phyloP scores from a whole-genome alignment of 2,888 invertebrate genomes.

The Anaspis maculata region DNA sequence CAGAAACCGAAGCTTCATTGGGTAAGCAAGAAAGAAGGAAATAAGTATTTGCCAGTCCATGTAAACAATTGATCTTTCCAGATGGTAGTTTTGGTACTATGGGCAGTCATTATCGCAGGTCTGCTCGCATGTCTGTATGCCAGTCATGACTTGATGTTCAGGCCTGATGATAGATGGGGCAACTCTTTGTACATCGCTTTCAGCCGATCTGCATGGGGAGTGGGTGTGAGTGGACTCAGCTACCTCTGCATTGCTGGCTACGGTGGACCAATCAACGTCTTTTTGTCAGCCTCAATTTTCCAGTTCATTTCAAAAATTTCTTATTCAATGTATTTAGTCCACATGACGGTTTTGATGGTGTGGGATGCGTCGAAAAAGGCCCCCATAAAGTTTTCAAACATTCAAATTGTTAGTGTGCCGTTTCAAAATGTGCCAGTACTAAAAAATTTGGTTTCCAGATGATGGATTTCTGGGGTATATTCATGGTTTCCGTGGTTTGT shows the following conservation, averaged over 20 bases:
- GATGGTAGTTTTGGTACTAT: too few species aligned
- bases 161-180: slow-evolving; percentile 1
- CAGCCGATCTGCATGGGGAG: slow-evolving; percentile 6
- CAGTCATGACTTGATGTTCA: background rate
- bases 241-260: slow-evolving; percentile 5
- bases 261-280: slow-evolving; percentile 9
- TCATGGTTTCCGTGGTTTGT: slow-evolving; percentile 1
- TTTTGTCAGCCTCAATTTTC: slow-evolving; percentile 12
- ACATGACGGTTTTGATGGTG: slow-evolving; percentile 6
- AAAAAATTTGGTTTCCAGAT: slow-evolving; percentile 4
- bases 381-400: slow-evolving; percentile 4
- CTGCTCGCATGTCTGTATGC: background rate
- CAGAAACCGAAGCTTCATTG: too few species aligned
- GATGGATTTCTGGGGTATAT: slow-evolving; percentile 10
- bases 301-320: slow-evolving; percentile 12
- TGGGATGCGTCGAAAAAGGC: slow-evolving; percentile 4
- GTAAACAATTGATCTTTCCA: too few species aligned
- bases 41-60: too few species aligned
- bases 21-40: too few species aligned
- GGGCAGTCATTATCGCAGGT: background rate
- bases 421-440: background rate
- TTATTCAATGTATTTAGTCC: slow-evolving; percentile 13
- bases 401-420: slow-evolving; percentile 6
- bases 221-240: slow-evolving; percentile 5
- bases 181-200: slow-evolving; percentile 7